phyloP scores from a whole-genome alignment of 64 coral and sea anemone species.

The Anthopleura sola region DNA sequence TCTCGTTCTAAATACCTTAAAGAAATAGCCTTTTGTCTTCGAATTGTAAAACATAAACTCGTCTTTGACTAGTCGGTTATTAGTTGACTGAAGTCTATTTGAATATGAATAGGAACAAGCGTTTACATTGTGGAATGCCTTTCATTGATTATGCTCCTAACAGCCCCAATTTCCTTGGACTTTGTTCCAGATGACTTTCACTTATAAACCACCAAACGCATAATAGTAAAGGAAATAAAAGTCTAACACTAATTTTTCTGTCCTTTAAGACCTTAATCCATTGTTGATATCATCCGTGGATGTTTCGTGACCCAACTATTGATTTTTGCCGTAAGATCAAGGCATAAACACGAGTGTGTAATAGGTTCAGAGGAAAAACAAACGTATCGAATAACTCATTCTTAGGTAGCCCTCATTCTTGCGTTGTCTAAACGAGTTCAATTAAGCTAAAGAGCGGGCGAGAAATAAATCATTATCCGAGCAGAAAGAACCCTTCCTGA shows the following conservation, averaged over 20 bases:
- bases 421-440: slow-evolving; percentile 1
- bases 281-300: background rate
- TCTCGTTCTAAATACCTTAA: background rate
- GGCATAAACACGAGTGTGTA: slow-evolving; percentile 17
- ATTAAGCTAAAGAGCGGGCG: background rate
- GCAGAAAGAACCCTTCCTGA: background rate
- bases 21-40: background rate
- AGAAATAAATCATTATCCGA: background rate
- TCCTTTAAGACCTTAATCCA: background rate
- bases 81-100: slow-evolving; percentile 70
- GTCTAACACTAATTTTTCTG: background rate
- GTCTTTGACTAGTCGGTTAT: slow-evolving; percentile 54
- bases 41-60: background rate
- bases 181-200: slow-evolving; percentile 18
- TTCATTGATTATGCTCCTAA: slow-evolving; percentile 73
- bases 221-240: background rate
- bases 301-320: background rate
- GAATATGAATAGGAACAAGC: slow-evolving; percentile 90
- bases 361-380: slow-evolving; percentile 9
- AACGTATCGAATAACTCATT: background rate
- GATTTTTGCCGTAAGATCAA: slow-evolving; percentile 14
- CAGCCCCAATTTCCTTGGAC: slow-evolving; percentile 27
- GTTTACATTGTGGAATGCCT: slow-evolving; percentile 91
- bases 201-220: slow-evolving; percentile 2
- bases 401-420: slow-evolving; percentile 9